A percentile compares a stretch with the other conserved stretches of the same genome.
Evolutionary conservation across 2,797 vertebrate species (phyloP).

Genomic region (Platalea minor): DNA sequence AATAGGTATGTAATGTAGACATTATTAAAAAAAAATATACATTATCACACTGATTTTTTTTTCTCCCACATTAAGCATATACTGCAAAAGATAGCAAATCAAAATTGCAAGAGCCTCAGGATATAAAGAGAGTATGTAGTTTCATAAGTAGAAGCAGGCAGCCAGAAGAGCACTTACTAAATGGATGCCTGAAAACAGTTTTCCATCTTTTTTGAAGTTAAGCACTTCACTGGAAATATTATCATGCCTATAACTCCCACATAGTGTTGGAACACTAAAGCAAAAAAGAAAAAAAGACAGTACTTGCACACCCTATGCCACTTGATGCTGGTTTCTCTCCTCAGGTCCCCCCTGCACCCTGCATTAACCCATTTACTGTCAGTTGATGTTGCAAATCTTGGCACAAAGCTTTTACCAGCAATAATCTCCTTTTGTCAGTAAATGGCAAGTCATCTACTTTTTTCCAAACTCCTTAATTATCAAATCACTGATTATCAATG

Average conservation of each 20-base stretch:
- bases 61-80: background rate
- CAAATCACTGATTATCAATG: background rate
- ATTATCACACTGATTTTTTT: background rate
- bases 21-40: background rate
- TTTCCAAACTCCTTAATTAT: background rate
- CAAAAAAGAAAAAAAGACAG: background rate
- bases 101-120: constrained; percentile 36
- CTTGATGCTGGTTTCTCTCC: background rate
- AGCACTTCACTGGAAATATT: constrained; percentile 3
- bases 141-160: constrained; percentile 9
- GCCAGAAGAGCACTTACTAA: constrained; percentile 45
- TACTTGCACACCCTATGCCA: background rate
- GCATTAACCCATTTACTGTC: background rate
- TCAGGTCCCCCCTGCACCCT: background rate
- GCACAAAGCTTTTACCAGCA: background rate
- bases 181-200: constrained; percentile 41
- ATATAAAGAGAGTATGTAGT: background rate
- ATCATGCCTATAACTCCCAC: background rate
- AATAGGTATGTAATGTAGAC: background rate
- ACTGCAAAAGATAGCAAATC: background rate
- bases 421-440: background rate
- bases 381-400: background rate
- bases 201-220: background rate
- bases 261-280: background rate
- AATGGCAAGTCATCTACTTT: background rate